Evolutionary conservation across 2,888 invertebrate species (phyloP), one percentile per base, ranked within the genome.

Genomic region (Lasioglossum leucozonium): DNA sequence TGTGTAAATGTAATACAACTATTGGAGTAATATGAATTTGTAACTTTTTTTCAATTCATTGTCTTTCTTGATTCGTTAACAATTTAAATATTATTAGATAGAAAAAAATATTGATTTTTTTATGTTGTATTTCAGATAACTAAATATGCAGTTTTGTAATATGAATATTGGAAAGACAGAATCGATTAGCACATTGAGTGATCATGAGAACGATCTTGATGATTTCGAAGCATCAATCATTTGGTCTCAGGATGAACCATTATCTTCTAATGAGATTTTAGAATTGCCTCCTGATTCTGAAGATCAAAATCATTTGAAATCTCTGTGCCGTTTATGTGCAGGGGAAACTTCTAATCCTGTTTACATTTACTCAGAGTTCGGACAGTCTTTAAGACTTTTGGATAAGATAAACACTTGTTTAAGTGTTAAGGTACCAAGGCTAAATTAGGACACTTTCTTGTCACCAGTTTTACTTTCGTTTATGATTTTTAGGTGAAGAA

Each of bases 371-470:
- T 93, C 93, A 2, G 93, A 93, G 65, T 89, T 90, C 6, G 93
- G 93, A 13, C 92, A 93, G 79, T 93, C 93, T 2, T 85, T 93
- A 87, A 89, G 83, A 72, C 85, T 93, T 11, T 91, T 91, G 0
- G 84, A 93, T 22, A 93, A 93, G 87, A 93, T 93, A 51, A 93
- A 93, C 44, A 92, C 89, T 13, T 93, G 91, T 37, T 76, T 93
- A 72, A 93, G 93, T 18, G 51, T 93, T 4, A 93, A 93, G 91
- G 93, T 93, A 88, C 26, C 16, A 67, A 62, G 4, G 10, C 22
- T 40, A 13, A 40, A 30, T 30, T 16, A 18, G 37, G 40, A 22
- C 3, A 65, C 22, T 47, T 72, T 47, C 16, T 18, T 26, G 18
- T 72, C 10, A 67, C 37, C 55, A 67, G 22, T 11, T 37, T 67